Conservation (phyloP, 2,888 invertebrate genomes). For the Crioceris asparagi region DNA sequence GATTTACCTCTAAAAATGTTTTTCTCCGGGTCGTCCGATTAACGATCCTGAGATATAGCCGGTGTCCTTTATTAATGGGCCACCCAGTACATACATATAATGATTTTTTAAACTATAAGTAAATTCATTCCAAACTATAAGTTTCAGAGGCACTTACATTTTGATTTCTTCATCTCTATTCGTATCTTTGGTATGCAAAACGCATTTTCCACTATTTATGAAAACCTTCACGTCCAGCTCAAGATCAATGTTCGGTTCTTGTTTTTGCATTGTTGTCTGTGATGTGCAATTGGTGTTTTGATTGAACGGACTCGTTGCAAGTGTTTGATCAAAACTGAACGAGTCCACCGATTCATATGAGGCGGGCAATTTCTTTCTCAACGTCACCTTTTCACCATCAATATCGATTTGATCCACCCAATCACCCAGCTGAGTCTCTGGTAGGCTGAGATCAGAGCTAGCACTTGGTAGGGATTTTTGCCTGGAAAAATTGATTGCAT, state of each 20-base stretch:
- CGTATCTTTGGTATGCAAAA: constrained; percentile 83
- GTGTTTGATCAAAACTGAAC: constrained; percentile 4
- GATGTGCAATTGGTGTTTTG: constrained; percentile 6
- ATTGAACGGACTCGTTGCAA: neutral
- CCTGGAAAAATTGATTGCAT: too few relatives aligned
- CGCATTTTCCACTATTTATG: constrained; percentile 94
- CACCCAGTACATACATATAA: too few relatives aligned
- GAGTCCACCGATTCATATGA: constrained; percentile 33
- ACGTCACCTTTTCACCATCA: constrained; percentile 53
- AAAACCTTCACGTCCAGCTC: constrained; percentile 93
- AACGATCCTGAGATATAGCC: too few relatives aligned
- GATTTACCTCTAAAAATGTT: too few relatives aligned
- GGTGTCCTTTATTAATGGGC: too few relatives aligned
- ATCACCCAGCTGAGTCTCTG: constrained; percentile 42
- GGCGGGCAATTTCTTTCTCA: constrained; percentile 44
- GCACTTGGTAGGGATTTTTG: constrained; percentile 74
- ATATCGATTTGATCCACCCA: constrained; percentile 54
- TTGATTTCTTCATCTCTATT: constrained; percentile 58
- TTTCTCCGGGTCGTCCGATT: too few relatives aligned
- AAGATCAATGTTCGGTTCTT: constrained; percentile 90
- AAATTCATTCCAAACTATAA: neutral
- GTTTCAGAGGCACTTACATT: constrained; percentile 26
- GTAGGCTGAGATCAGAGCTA: constrained; percentile 54
- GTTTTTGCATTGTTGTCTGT: constrained; percentile 36
- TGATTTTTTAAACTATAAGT: neutral